Evolutionary conservation across 2,797 vertebrate genomes (phyloP).

Genomic region (Leptatherina wallacei): DNA sequence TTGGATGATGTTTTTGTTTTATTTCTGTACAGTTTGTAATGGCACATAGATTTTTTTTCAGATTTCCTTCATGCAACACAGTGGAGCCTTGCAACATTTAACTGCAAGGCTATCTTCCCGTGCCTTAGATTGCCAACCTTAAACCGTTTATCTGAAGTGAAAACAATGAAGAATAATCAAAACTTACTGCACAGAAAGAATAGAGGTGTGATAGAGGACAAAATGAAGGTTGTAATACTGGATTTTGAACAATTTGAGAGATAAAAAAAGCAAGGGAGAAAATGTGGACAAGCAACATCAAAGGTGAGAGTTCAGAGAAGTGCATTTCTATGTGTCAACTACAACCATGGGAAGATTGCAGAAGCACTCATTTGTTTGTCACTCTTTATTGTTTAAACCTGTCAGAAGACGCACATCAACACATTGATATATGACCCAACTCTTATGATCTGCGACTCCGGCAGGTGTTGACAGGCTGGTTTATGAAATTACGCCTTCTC

Average conservation of each 20-base stretch:
- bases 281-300: slow-evolving; percentile 25
- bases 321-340: slow-evolving; percentile 42
- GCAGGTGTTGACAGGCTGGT: slow-evolving; percentile 75
- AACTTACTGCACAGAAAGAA: slow-evolving; percentile 4
- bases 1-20: background rate
- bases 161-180: background rate
- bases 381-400: slow-evolving; percentile 54
- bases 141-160: slow-evolving; percentile 32
- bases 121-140: slow-evolving; percentile 9
- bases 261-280: slow-evolving; percentile 11
- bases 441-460: slow-evolving; percentile 61
- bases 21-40: background rate
- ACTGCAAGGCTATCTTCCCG: background rate
- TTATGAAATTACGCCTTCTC: slow-evolving; percentile 67
- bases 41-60: background rate
- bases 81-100: slow-evolving; percentile 8
- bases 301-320: slow-evolving; percentile 15
- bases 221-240: background rate
- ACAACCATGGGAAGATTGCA: slow-evolving; percentile 65
- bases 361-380: slow-evolving; percentile 56
- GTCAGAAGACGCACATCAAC: slow-evolving; percentile 37
- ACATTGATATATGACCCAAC: slow-evolving; percentile 44
- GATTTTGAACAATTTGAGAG: background rate
- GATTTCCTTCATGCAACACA: background rate
- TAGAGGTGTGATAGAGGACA: slow-evolving; percentile 24